Conservation (phyloP, 1,140 invertebrate species). For the Chelonus insularis region DNA sequence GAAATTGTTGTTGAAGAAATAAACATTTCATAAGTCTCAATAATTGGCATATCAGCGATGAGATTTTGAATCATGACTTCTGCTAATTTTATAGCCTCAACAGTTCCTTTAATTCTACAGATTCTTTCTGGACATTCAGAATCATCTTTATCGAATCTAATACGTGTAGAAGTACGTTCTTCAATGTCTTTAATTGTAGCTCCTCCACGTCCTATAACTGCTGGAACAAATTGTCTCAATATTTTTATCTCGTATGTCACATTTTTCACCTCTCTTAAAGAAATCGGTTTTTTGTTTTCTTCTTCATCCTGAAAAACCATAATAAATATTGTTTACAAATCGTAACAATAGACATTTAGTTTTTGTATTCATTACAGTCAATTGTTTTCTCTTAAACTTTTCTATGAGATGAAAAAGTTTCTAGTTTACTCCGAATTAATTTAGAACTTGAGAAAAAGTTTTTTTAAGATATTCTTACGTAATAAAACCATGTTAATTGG, state of each 20-base stretch:
- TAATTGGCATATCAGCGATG: constrained; percentile 68
- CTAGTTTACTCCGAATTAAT: too few relatives aligned
- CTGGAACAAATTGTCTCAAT: constrained; percentile 55
- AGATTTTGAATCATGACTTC: constrained; percentile 73
- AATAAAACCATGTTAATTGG: too few relatives aligned
- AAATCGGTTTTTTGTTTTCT: constrained; percentile 26
- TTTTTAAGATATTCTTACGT: too few relatives aligned
- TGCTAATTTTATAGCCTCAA: constrained; percentile 67
- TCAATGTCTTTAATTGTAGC: constrained; percentile 72
- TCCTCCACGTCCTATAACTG: constrained; percentile 68
- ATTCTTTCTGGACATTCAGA: constrained; percentile 45
- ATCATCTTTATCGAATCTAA: constrained; percentile 67
- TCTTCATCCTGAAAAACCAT: constrained; percentile 36
- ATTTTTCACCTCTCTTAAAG: constrained; percentile 31
- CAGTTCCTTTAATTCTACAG: constrained; percentile 69
- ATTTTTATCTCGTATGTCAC: constrained; percentile 55
- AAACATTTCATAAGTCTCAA: constrained; percentile 66
- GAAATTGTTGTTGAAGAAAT: constrained; percentile 69
- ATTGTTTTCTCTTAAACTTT: too few relatives aligned
- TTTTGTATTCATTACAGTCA: too few relatives aligned
- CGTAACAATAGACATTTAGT: too few relatives aligned
- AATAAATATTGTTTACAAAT: too few relatives aligned
- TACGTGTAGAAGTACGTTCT: constrained; percentile 68
- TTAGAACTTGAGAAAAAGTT: too few relatives aligned
- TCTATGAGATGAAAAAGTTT: too few relatives aligned